Conservation (phyloP, 2,888 invertebrate species). For the Stegophylla sp. region DNA sequence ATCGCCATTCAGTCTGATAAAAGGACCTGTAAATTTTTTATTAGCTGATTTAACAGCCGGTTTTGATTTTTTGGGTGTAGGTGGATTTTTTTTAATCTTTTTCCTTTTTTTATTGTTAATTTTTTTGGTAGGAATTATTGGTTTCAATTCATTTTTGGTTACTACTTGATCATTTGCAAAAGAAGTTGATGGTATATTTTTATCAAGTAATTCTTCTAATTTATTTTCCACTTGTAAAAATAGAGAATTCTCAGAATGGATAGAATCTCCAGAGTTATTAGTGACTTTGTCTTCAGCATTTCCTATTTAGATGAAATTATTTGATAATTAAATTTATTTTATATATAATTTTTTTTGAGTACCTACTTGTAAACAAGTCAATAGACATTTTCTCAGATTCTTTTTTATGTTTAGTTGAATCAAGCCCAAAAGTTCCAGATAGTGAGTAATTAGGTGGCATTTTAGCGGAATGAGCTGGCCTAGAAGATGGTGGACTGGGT, state of each 20-base stretch:
- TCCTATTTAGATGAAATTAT: slow-evolving; percentile 39
- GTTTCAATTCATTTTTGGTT: slow-evolving; percentile 64
- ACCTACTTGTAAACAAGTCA: slow-evolving; percentile 56
- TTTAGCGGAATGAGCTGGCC: slow-evolving; percentile 54
- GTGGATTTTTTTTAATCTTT: slow-evolving; percentile 32
- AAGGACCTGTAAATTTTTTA: slow-evolving; percentile 49
- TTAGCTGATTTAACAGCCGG: background rate
- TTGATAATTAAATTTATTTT: slow-evolving; percentile 31
- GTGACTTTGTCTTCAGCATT: slow-evolving; percentile 42
- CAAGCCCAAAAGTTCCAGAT: slow-evolving; percentile 38
- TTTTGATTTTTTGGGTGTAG: slow-evolving; percentile 24
- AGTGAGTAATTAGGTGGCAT: slow-evolving; percentile 32
- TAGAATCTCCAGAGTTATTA: slow-evolving; percentile 57
- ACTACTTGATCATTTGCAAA: slow-evolving; percentile 63
- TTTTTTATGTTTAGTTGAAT: slow-evolving; percentile 53
- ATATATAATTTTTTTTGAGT: slow-evolving; percentile 26
- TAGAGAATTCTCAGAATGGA: slow-evolving; percentile 34
- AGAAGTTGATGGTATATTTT: slow-evolving; percentile 66
- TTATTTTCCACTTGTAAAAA: slow-evolving; percentile 78
- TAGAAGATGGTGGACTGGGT: slow-evolving; percentile 49
- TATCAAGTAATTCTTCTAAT: slow-evolving; percentile 85
- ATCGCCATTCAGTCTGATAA: slow-evolving; percentile 47
- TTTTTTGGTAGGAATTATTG: slow-evolving; percentile 60
- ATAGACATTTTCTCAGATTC: slow-evolving; percentile 60
- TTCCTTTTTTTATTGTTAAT: slow-evolving; percentile 45